These are phyloP conservation scores for Mesaphorura yosii DNA, from an alignment of 1,140 invertebrate species.

Conservation along the genomic window DNA sequence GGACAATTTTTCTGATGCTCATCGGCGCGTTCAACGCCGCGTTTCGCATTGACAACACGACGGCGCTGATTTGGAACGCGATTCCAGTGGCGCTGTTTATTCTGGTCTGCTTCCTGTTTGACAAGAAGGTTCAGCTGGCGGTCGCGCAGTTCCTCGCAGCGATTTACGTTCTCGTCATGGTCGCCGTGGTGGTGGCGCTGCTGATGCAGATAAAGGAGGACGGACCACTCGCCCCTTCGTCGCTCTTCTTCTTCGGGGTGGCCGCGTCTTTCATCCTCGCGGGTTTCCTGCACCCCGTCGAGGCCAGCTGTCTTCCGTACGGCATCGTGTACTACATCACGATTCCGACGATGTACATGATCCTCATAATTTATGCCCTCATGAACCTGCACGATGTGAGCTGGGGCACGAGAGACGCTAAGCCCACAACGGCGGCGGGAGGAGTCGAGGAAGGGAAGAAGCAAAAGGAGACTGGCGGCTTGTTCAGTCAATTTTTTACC, in stretches of 20 bases:
- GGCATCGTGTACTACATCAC: conserved; percentile 70
- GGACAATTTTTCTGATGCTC: conserved; percentile 50
- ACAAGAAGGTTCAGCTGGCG: conserved; percentile 37
- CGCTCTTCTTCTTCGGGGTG: conserved; percentile 59
- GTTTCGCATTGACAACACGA: conserved; percentile 41
- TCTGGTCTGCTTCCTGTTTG: conserved; percentile 39
- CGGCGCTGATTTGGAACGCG: conserved; percentile 39
- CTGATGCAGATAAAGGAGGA: conserved; percentile 66
- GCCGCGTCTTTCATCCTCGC: conserved; percentile 51
- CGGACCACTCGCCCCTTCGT: conserved; percentile 63
- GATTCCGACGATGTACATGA: conserved; percentile 72
- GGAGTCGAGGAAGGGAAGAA: conserved; percentile 66
- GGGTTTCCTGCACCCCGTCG: conserved; percentile 60
- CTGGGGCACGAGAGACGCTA: conserved; percentile 66
- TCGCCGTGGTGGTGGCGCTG: conserved; percentile 80
- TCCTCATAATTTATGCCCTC: conserved; percentile 77
- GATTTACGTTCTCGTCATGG: conserved; percentile 79
- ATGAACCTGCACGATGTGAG: conserved; percentile 60
- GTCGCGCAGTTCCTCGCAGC: conserved; percentile 62
- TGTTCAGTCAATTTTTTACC: conserved; percentile 68
- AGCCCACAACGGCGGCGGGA: too few species aligned
- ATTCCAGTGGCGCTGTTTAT: conserved; percentile 41
- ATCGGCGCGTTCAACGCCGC: conserved; percentile 46
- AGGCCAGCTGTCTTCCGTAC: conserved; percentile 51
- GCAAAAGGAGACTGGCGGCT: conserved; percentile 68